A percentile compares a stretch with the other conserved stretches of the same genome.
These are phyloP conservation scores for Mellilla xanthometata DNA, from an alignment of 2,888 invertebrate genomes.

Conservation along the genomic window DNA sequence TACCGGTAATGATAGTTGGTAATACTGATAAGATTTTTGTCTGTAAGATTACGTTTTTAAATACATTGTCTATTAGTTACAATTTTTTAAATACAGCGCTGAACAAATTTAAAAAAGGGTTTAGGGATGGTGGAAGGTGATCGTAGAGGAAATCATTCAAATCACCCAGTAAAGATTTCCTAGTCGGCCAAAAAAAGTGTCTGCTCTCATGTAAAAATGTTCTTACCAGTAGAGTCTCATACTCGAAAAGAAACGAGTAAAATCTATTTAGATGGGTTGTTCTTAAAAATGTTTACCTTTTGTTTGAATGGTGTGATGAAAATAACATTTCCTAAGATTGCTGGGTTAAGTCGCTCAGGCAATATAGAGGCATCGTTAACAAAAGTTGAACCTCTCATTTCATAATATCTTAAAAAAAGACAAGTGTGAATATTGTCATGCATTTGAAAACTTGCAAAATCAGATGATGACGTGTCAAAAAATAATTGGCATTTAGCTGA, in stretches of 20 bases:
- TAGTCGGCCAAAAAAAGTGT: constrained; percentile 4
- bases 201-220: constrained; percentile 12
- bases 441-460: constrained; percentile 14
- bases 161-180: constrained; percentile 8
- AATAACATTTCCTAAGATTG: constrained; percentile 8
- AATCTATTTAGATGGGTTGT: constrained; percentile 15
- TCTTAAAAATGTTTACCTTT: constrained; percentile 7
- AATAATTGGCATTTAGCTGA: constrained; percentile 4
- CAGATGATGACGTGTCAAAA: constrained; percentile 7
- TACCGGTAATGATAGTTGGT: no score
- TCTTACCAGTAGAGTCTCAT: constrained; percentile 3
- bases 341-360: constrained; percentile 3
- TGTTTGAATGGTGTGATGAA: constrained; percentile 16
- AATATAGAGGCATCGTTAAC: constrained; percentile 15
- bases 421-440: constrained; percentile 9
- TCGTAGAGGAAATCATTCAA: constrained; percentile 10
- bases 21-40: no score
- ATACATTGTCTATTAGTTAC: no score
- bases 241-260: constrained; percentile 9
- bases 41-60: no score
- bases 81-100: constrained; percentile 8
- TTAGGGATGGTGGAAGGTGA: constrained; percentile 7
- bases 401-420: constrained; percentile 12
- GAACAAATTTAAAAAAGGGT: constrained; percentile 5
- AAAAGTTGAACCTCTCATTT: constrained; percentile 13